A percentile compares a stretch with the other conserved stretches of the same genome.
These are phyloP conservation scores for Drosophila robusta DNA, from an alignment of 2,888 invertebrate species.

Conservation along the genomic window DNA sequence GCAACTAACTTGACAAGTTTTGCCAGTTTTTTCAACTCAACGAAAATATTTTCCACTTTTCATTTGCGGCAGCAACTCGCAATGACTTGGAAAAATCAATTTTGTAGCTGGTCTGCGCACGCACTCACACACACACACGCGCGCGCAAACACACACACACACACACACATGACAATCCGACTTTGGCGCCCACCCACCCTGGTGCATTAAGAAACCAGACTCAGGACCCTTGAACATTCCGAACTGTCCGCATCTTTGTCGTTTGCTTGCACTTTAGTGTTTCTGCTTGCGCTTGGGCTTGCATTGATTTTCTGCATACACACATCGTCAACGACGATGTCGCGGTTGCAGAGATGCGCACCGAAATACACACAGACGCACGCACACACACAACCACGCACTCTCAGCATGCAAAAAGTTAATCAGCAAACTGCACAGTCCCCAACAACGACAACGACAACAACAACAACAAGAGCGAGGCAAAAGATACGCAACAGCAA, in stretches of 20 bases:
- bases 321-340: conserved; percentile 25
- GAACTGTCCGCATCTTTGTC: conserved; percentile 36
- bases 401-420: conserved; percentile 77
- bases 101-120: conserved; percentile 68
- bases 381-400: conserved; percentile 35
- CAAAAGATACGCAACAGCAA: conserved; percentile 48
- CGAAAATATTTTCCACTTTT: conserved; percentile 32
- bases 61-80: conserved; percentile 41
- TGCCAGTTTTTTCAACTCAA: conserved; percentile 30
- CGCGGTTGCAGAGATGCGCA: conserved; percentile 47
- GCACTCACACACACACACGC: conserved; percentile 27
- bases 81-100: conserved; percentile 78
- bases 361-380: conserved; percentile 39
- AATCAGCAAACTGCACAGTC: conserved; percentile 64
- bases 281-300: conserved; percentile 22
- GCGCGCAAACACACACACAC: conserved; percentile 19
- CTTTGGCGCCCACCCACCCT: conserved; percentile 70
- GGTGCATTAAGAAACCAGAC: conserved; percentile 41
- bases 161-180: conserved; percentile 24
- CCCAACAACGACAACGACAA: conserved; percentile 33
- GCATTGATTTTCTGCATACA: conserved; percentile 75
- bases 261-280: conserved; percentile 66
- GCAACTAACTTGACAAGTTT: conserved; percentile 28
- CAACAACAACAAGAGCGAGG: conserved; percentile 19
- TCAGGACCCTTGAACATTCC: conserved; percentile 24